Percentiles rank a stretch among this genome's conserved stretches.
Conservation (phyloP, 2,797 vertebrate species). For the Anguilla obscura region DNA sequence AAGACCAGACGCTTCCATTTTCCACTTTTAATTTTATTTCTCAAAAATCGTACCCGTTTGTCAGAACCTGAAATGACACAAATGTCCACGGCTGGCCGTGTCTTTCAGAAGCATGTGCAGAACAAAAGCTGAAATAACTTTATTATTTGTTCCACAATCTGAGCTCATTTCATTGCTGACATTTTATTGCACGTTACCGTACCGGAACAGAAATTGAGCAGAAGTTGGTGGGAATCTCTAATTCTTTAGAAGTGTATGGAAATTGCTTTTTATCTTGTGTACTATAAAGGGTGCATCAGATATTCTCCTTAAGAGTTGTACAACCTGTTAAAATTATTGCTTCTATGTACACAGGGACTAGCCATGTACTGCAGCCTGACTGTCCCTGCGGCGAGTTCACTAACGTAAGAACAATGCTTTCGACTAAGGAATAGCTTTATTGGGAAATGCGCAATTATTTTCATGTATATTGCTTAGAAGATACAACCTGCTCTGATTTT, state of each 20-base stretch:
- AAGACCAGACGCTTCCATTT: neutral
- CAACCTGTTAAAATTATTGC: constrained; percentile 36
- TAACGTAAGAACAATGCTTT: neutral
- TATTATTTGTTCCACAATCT: neutral
- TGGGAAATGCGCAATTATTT: neutral
- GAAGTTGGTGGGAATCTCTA: neutral
- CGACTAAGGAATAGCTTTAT: neutral
- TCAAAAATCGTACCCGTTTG: neutral
- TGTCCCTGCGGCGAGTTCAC: neutral
- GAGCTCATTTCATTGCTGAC: neutral
- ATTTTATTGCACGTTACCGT: neutral
- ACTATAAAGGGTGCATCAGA: neutral
- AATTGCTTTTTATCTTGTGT: neutral
- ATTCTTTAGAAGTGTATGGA: neutral
- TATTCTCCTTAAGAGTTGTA: no score
- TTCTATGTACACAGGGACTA: neutral
- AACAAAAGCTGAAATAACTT: neutral
- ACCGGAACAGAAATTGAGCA: neutral
- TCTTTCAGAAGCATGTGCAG: neutral
- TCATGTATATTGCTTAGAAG: neutral
- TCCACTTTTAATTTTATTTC: neutral
- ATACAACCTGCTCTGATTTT: neutral
- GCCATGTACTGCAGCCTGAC: neutral
- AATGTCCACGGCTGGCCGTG: neutral
- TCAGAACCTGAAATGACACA: neutral